phyloP scores from a whole-genome alignment of 2,797 vertebrate genomes.

The Anguilla marmorata region DNA sequence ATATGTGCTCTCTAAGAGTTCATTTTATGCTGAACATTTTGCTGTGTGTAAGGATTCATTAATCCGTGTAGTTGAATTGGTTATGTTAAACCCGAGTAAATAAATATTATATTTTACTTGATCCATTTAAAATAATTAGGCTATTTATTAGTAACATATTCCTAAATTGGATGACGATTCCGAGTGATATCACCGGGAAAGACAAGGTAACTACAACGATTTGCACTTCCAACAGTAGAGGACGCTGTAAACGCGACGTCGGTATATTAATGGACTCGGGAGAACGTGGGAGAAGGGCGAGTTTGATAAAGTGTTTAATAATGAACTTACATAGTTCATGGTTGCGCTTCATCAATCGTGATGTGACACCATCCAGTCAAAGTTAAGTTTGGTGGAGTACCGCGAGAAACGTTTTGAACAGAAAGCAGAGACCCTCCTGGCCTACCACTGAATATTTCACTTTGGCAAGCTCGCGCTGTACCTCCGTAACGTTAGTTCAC shows the following conservation, averaged over 20 bases:
- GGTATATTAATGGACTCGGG: not conserved
- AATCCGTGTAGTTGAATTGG: not conserved
- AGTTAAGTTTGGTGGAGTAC: not conserved
- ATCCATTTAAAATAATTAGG: not conserved
- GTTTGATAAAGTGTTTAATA: not conserved
- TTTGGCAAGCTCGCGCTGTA: slow-evolving; percentile 54
- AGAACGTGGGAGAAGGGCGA: not conserved
- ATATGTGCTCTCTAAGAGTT: no score
- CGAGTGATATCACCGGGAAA: not conserved
- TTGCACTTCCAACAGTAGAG: not conserved
- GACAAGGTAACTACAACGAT: not conserved
- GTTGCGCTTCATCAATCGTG: not conserved
- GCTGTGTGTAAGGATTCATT: not conserved
- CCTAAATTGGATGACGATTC: not conserved
- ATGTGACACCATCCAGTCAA: no score
- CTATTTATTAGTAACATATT: not conserved
- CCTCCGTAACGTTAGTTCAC: slow-evolving; percentile 49
- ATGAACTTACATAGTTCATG: not conserved
- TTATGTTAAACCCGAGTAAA: not conserved
- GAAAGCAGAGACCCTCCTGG: slow-evolving; percentile 40
- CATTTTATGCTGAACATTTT: no score
- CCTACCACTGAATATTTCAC: slow-evolving; percentile 58
- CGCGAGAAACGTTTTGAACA: not conserved
- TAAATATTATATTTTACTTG: not conserved
- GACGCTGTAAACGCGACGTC: slow-evolving; percentile 7